A percentile compares a stretch with the other conserved stretches of the same genome.
These are phyloP conservation scores for Brachirus orientalis DNA, from an alignment of 2,113 vertebrate species.

Conservation along the genomic window DNA sequence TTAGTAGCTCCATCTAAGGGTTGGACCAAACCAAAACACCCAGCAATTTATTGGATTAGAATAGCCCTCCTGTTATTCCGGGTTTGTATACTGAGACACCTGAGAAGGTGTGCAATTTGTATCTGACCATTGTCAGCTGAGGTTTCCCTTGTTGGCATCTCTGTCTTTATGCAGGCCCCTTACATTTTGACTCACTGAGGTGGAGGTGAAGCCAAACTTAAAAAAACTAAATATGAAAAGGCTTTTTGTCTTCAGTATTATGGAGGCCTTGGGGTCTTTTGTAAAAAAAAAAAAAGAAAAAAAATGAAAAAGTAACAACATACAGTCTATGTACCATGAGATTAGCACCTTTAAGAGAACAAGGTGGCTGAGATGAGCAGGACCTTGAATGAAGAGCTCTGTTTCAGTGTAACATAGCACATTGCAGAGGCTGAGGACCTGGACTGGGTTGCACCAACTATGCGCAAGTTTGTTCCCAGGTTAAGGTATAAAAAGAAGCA, in stretches of 20 bases:
- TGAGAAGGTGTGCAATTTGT: conserved; percentile 60
- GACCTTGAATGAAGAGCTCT: conserved; percentile 53
- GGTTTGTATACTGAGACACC: conserved; percentile 60
- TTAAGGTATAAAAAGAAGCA: conserved; percentile 38
- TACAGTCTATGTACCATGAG: conserved; percentile 45
- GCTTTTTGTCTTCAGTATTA: conserved; percentile 57
- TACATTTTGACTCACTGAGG: conserved; percentile 36
- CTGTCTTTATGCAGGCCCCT: conserved; percentile 55
- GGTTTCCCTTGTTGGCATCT: conserved; percentile 56
- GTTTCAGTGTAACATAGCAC: conserved; percentile 67
- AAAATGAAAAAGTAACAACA: conserved; percentile 44
- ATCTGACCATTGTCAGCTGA: conserved; percentile 58
- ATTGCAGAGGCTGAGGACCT: conserved; percentile 57
- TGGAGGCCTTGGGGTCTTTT: conserved; percentile 70
- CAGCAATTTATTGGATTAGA: conserved; percentile 47
- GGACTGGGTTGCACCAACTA: conserved; percentile 71
- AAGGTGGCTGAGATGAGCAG: conserved; percentile 48
- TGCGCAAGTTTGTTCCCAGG: conserved; percentile 69
- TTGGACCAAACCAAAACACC: conserved; percentile 67
- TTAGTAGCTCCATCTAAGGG: conserved; percentile 35
- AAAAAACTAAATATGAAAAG: conserved; percentile 24
- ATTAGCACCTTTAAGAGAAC: conserved; percentile 46
- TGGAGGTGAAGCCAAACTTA: conserved; percentile 45
- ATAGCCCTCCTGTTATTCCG: conserved; percentile 52
- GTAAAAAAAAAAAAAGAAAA: conserved; percentile 45